Evolutionary conservation across 2,888 invertebrate species (phyloP).

Genomic region (Diaphora mendica): DNA sequence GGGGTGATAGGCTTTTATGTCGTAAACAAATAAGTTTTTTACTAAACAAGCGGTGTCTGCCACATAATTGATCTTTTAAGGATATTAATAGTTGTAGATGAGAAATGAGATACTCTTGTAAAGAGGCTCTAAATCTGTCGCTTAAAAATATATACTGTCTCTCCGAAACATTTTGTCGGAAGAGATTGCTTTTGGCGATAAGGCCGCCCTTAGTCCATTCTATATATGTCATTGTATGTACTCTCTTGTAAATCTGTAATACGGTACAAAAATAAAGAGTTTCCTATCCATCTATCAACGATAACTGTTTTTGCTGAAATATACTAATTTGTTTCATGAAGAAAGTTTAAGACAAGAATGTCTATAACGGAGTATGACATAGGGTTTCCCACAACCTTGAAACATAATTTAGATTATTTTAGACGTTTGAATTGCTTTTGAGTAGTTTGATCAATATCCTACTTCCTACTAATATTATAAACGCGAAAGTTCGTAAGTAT

Average conservation of each 20-base stretch:
- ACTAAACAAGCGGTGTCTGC: background rate
- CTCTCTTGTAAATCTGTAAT: too few relatives aligned
- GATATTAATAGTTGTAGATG: background rate
- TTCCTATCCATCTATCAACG: too few relatives aligned
- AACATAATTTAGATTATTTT: too few relatives aligned
- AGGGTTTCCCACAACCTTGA: background rate
- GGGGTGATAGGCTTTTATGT: background rate
- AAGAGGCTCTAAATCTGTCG: background rate
- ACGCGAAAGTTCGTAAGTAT: too few relatives aligned
- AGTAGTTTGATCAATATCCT: background rate
- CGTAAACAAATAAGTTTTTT: background rate
- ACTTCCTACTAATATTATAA: too few relatives aligned
- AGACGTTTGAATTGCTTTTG: background rate
- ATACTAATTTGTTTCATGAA: background rate
- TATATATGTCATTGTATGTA: too few relatives aligned
- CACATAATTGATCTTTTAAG: background rate
- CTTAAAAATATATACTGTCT: too few relatives aligned
- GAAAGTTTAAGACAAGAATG: background rate
- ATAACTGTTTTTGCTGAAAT: background rate
- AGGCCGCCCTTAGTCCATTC: too few relatives aligned
- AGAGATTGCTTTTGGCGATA: too few relatives aligned
- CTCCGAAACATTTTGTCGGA: too few relatives aligned
- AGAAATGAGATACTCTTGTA: background rate
- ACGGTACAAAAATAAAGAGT: too few relatives aligned
- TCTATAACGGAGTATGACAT: background rate